phyloP scores from a whole-genome alignment of 1,140 invertebrate species.

The Caenorhabditis briggsae region DNA sequence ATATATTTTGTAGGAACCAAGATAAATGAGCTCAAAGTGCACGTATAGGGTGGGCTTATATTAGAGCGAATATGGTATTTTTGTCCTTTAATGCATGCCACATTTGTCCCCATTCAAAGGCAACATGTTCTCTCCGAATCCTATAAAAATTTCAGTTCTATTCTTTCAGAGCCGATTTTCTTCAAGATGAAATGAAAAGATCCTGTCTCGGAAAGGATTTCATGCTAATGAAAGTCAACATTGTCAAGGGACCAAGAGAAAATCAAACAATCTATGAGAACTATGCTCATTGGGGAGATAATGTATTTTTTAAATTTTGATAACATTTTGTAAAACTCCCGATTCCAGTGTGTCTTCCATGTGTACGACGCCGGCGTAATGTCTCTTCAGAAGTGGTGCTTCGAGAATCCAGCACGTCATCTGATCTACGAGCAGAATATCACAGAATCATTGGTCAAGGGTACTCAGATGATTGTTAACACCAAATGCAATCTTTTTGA shows the following conservation, averaged over 20 bases:
- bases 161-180: conserved; percentile 4
- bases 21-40: too few species aligned
- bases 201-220: conserved; percentile 30
- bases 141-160: too few species aligned
- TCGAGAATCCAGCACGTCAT: conserved; percentile 28
- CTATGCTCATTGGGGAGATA: conserved; percentile 32
- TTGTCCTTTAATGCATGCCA: too few species aligned
- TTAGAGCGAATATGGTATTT: too few species aligned
- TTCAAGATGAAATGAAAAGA: conserved; percentile 26
- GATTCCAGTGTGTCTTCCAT: conserved; percentile 2
- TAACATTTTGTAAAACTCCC: background rate
- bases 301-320: background rate
- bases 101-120: too few species aligned
- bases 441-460: background rate
- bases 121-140: too few species aligned
- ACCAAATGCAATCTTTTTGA: conserved; percentile 17
- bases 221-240: conserved; percentile 30
- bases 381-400: conserved; percentile 20
- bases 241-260: background rate
- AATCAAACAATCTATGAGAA: conserved; percentile 37
- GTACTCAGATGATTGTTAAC: conserved; percentile 7
- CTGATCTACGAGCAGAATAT: conserved; percentile 28
- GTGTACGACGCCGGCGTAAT: conserved; percentile 4
- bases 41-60: too few species aligned
- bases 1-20: too few species aligned